Evolutionary conservation across 2,888 invertebrate genomes (phyloP).

Genomic region (Cerceris rybyensis): DNA sequence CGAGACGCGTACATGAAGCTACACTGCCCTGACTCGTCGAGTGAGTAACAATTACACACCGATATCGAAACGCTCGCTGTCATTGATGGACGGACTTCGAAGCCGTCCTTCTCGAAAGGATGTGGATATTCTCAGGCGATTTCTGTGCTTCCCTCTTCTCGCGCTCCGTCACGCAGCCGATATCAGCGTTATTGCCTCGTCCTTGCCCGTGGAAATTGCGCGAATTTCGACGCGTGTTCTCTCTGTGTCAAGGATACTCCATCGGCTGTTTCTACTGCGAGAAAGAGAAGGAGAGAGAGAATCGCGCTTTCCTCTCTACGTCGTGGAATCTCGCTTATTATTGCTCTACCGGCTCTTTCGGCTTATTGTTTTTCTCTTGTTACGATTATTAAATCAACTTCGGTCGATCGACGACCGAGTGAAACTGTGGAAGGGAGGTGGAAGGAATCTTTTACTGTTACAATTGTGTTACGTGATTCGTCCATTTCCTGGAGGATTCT

Average conservation of each 20-base stretch:
- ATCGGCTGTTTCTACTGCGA: background rate
- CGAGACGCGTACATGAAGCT: constrained; percentile 78
- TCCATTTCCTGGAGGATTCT: background rate
- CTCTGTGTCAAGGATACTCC: constrained; percentile 18
- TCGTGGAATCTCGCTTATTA: constrained; percentile 6
- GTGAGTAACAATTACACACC: constrained; percentile 71
- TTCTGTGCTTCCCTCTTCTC: background rate
- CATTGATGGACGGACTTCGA: constrained; percentile 4
- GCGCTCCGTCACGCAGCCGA: constrained; percentile 9
- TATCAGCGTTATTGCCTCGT: constrained; percentile 5
- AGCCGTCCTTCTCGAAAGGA: background rate
- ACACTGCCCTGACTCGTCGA: constrained; percentile 79
- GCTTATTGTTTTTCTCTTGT: constrained; percentile 25
- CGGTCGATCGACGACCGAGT: constrained; percentile 40
- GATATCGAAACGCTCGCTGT: background rate
- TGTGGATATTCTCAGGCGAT: background rate
- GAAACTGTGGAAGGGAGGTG: constrained; percentile 24
- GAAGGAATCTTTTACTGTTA: constrained; percentile 43
- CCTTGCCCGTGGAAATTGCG: constrained; percentile 19
- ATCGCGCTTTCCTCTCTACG: background rate
- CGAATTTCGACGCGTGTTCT: constrained; percentile 24
- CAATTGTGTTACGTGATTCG: constrained; percentile 11
- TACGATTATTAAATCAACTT: constrained; percentile 35
- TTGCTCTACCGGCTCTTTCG: constrained; percentile 1
- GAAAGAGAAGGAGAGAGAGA: background rate